These are phyloP conservation scores for Xanthia icteritia DNA, from an alignment of 2,888 invertebrate genomes.

Conservation along the genomic window DNA sequence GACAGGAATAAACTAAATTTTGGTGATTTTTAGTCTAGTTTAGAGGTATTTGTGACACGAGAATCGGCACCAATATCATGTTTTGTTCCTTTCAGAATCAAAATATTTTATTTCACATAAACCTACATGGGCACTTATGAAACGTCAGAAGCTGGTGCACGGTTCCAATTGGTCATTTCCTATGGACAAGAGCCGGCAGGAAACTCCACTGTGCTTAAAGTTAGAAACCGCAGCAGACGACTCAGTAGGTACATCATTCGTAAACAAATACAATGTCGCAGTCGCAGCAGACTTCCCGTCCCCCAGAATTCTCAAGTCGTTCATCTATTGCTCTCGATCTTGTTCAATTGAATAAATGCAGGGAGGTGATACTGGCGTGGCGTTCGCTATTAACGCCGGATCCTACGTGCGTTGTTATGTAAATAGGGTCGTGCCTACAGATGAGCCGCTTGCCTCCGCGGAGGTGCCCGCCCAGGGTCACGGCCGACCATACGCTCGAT, in stretches of 20 bases:
- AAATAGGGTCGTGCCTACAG: conserved; percentile 75
- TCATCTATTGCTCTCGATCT: conserved; percentile 84
- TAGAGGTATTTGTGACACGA: too few species aligned
- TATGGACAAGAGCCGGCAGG: too few species aligned
- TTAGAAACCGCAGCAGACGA: conserved; percentile 35
- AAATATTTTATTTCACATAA: too few species aligned
- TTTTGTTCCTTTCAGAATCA: too few species aligned
- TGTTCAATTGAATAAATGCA: conserved; percentile 87
- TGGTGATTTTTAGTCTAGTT: too few species aligned
- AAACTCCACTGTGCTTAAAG: background rate
- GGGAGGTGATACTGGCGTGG: conserved; percentile 73
- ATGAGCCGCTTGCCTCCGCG: conserved; percentile 64
- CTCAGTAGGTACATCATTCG: conserved; percentile 20
- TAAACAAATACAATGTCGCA: conserved; percentile 54
- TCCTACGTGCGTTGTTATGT: conserved; percentile 82
- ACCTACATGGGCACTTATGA: too few species aligned
- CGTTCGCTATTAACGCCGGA: conserved; percentile 75
- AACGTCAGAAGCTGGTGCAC: too few species aligned
- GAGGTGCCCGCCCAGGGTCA: conserved; percentile 70
- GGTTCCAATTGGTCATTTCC: too few species aligned
- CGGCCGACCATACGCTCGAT: conserved; percentile 72
- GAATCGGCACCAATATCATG: too few species aligned
- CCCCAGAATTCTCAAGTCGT: conserved; percentile 77
- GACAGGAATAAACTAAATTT: too few species aligned
- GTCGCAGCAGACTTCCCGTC: conserved; percentile 58